Base-by-base conservation (phyloP, 1,140 invertebrate genomes). In the Phenacoccus solenopsis region DNA sequence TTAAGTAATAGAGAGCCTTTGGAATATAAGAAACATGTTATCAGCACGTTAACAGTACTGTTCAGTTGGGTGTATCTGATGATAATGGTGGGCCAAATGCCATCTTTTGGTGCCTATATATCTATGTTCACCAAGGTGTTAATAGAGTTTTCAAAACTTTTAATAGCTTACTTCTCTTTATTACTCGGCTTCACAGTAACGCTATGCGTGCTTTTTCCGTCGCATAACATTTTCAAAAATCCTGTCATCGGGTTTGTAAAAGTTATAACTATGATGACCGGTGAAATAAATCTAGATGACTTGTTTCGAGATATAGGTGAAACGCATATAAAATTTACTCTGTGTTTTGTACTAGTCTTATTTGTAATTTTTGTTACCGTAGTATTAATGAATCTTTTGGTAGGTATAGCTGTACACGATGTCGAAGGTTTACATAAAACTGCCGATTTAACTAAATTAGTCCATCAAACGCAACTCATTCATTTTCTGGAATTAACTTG, bases 251-350 rank as follows among this genome's bases (percentile, higher is more conserved):
- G 87, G n/a, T 84, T 91, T 57, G 89, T 93, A 28, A 90, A 91
- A 4, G 89, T 91, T 0, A 78, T 93, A 30, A 90, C 91, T 0
- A 93, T 93, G 90, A 93, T 93, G 90, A 92, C 91, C 1, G 91
- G 91, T 0, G 91, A 94, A 77, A 78, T 90, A 67, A 87, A 89
- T 74, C 81, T 90, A 27, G 79, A 89, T 22, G 82, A 86, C 27
- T 76, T 88, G 1, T 84, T 87, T 1, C 82, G 85, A 72, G 81
- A 83, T 2, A 83, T 84, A 28, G 82, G 84, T 76, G 81, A 82
- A 3, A 82, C 81, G 5, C 77, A 87, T 7, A 75, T 88, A 1
- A 84, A 87, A 75, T 82, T 88, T 25, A 88, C 86, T 69, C 85
- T 88, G 0, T 87, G 90, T 77, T 79, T 90, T 1, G 86, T 87